Percentiles rank a stretch among this genome's conserved stretches.
phyloP scores from a whole-genome alignment of 2,797 vertebrate species.

The Petrocephalus sullivani region DNA sequence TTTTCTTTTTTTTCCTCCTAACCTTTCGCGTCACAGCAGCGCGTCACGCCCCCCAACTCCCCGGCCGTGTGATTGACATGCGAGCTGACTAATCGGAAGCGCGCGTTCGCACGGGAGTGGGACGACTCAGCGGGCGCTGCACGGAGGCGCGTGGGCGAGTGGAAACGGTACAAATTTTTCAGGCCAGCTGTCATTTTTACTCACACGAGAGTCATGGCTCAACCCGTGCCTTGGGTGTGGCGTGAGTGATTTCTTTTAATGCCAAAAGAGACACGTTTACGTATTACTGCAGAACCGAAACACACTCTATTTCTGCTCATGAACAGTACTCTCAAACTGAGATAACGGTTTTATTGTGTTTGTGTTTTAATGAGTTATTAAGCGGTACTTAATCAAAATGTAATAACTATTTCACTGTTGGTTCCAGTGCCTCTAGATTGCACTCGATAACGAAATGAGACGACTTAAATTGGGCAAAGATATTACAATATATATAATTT shows the following conservation, averaged over 20 bases:
- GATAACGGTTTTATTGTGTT: neutral
- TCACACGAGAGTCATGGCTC: neutral
- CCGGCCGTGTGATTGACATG: conserved; percentile 19
- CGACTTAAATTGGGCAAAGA: neutral
- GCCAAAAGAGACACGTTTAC: neutral
- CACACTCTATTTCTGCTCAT: neutral
- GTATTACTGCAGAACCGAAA: neutral
- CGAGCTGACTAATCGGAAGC: conserved; percentile 18
- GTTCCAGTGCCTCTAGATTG: neutral
- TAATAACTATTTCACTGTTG: neutral
- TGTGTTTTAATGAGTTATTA: neutral
- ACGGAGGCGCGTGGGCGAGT: conserved; percentile 11
- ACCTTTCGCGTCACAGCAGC: conserved; percentile 41
- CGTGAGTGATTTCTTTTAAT: neutral
- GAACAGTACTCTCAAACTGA: neutral
- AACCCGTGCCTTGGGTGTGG: neutral
- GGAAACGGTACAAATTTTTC: neutral
- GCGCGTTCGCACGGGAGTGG: neutral
- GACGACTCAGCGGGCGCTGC: neutral
- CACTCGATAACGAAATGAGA: neutral
- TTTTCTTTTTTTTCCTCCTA: conserved; percentile 39
- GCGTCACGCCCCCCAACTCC: conserved; percentile 42
- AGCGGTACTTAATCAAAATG: neutral
- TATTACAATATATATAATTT: neutral
- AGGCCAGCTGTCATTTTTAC: neutral